Evolutionary conservation across 2,113 vertebrate species (phyloP).

Genomic region (Odontophorus gujanensis): DNA sequence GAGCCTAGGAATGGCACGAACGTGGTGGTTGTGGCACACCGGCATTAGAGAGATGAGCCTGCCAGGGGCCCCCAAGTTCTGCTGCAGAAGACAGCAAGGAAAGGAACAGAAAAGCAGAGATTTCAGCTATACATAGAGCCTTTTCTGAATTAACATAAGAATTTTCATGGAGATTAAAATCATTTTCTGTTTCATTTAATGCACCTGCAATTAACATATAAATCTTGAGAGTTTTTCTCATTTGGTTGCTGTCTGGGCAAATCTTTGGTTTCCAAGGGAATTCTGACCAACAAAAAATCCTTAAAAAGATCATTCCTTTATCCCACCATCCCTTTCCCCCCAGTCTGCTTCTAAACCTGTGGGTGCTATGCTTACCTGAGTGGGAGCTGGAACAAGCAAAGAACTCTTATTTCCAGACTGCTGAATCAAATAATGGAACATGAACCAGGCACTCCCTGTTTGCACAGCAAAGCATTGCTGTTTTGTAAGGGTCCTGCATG

Average conservation of each 20-base stretch:
- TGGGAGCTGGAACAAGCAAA: not conserved
- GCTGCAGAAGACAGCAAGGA: not conserved
- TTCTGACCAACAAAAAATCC: not conserved
- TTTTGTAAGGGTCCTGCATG: fast-evolving
- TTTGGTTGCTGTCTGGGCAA: not conserved
- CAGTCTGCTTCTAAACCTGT: not conserved
- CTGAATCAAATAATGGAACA: not conserved
- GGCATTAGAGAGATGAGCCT: not conserved
- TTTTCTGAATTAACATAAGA: not conserved
- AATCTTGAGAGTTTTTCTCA: not conserved
- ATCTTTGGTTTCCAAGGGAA: not conserved
- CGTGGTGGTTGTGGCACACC: not conserved
- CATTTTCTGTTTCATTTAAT: not conserved
- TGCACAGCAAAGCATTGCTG: not conserved
- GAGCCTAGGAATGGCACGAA: fast-evolving
- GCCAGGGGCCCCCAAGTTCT: not conserved
- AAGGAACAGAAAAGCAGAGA: not conserved
- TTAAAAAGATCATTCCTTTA: not conserved
- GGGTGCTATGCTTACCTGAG: not conserved
- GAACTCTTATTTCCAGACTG: not conserved
- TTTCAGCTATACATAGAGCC: not conserved
- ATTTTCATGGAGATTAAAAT: not conserved
- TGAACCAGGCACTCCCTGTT: not conserved
- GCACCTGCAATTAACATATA: not conserved
- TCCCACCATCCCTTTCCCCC: not conserved